Evolutionary conservation across 2,888 invertebrate genomes (phyloP), one percentile per base, ranked within the genome.

Genomic region (Branchipolynoe longqiensis): DNA sequence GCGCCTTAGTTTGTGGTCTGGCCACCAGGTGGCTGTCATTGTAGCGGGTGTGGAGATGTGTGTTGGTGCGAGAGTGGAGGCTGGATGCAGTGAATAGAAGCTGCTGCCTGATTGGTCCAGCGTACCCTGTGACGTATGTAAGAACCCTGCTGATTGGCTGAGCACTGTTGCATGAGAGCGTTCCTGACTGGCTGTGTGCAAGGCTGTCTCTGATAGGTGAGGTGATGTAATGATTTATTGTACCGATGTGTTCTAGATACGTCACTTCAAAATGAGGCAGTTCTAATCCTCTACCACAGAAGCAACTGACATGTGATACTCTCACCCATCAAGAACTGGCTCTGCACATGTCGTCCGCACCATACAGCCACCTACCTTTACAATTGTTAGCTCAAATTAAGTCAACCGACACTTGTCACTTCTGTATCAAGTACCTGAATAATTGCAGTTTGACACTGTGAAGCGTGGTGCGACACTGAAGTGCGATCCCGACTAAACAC

Each of bases 311-410:
- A 62, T 31, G 31, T 25, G 14, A 62, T 62, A 25, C 28, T 31
- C 31, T 31, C 69, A 1, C 4, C 38, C 69, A 69, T 36, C 36
- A 69, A 38, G 69, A 69, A 33, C 1, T 36, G 38, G 69, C 8
- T 69, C 69, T 69, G 38, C 38, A 38, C 69, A 69, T 36, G 36
- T 69, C 36, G 36, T 36, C 36, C 6, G 69, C 69, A 69, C 69
- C 22, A 33, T 69, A 69, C 38, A 33, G 6, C 69, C 12, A 22
- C 48, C 48, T 18, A 14, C 58, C n/a, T 58, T 69, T 69, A 22
- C 36, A 69, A 2, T 69, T 69, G 69, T 69, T 69, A 69, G 69
- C 69, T 69, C 69, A 69, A 69, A 38, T 1, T 33, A 31, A n/a
- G 62, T 62, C 14, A 25, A 62, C 25, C n/a, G n/a, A 25, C 25